Conservation (phyloP, 2,888 invertebrate genomes). For the Apamea sordens region DNA sequence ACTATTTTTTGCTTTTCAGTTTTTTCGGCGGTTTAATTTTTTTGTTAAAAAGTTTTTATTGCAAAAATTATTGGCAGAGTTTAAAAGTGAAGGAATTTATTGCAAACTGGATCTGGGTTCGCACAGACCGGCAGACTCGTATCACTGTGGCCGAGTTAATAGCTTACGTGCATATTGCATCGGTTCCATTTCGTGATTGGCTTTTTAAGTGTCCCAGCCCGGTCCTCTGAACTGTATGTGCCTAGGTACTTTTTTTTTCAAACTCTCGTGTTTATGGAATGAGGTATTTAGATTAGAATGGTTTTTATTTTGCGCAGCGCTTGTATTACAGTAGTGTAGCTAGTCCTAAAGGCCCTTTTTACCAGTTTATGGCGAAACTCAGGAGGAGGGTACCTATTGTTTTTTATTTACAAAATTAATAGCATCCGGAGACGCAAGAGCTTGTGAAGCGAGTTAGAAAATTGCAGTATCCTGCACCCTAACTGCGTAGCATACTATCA, state of each 20-base stretch:
- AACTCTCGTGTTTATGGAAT: conserved; percentile 1
- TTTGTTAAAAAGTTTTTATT: no score
- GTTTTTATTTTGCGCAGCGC: conserved; percentile 1
- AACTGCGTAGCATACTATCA: no score
- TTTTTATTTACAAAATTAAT: no score
- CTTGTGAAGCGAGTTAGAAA: no score
- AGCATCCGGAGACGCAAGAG: no score
- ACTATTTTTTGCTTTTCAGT: no score
- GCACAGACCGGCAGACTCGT: conserved; percentile 20
- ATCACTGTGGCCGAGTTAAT: conserved; percentile 70
- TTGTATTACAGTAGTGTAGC: not conserved
- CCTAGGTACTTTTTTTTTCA: conserved; percentile 16
- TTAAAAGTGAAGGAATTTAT: conserved; percentile 51
- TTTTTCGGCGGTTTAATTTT: no score
- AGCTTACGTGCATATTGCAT: conserved; percentile 78
- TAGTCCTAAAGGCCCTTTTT: no score
- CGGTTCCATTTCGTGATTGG: conserved; percentile 76
- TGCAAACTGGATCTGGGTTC: conserved; percentile 33
- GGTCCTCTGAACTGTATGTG: conserved; percentile 34
- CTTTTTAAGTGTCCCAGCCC: conserved; percentile 67
- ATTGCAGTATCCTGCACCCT: no score
- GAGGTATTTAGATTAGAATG: conserved; percentile 11
- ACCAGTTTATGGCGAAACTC: no score
- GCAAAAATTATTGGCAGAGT: conserved; percentile 55
- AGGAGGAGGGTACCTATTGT: no score